phyloP scores from a whole-genome alignment of 2,888 invertebrate species.

The Hipparchia semele region DNA sequence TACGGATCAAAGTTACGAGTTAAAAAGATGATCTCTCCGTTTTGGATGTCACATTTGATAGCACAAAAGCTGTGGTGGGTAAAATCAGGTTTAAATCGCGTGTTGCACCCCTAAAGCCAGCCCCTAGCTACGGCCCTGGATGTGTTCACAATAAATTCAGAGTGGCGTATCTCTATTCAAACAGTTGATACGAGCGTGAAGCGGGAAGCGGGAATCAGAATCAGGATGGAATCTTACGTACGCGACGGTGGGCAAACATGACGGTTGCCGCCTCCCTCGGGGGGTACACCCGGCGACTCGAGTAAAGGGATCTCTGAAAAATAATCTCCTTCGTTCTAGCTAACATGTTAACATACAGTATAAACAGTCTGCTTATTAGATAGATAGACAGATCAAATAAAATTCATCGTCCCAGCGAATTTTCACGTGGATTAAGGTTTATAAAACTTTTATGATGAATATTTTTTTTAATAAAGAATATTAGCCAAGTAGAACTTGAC shows the following conservation, averaged over 20 bases:
- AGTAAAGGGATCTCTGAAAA: slow-evolving; percentile 13
- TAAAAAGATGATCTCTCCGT: no score
- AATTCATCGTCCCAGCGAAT: no score
- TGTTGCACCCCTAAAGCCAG: not conserved
- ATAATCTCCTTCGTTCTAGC: not conserved
- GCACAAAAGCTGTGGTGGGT: not conserved
- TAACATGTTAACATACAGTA: not conserved
- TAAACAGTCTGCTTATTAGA: not conserved
- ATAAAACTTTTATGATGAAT: no score
- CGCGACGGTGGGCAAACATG: slow-evolving; percentile 72
- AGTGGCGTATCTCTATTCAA: slow-evolving; percentile 80
- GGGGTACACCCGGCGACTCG: slow-evolving; percentile 24
- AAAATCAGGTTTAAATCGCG: not conserved
- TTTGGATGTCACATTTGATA: no score
- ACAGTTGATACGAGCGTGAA: slow-evolving; percentile 77
- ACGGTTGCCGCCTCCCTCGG: slow-evolving; percentile 43
- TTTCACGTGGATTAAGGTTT: no score
- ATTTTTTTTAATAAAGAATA: no score
- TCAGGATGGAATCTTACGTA: slow-evolving; percentile 69
- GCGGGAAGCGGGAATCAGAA: slow-evolving; percentile 67
- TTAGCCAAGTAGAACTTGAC: no score
- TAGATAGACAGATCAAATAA: no score
- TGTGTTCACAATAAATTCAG: slow-evolving; percentile 75
- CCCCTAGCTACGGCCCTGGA: slow-evolving; percentile 4
- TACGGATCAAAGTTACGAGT: no score